phyloP scores from a whole-genome alignment of 1,140 invertebrate species.

The Nasonia longicornis region DNA sequence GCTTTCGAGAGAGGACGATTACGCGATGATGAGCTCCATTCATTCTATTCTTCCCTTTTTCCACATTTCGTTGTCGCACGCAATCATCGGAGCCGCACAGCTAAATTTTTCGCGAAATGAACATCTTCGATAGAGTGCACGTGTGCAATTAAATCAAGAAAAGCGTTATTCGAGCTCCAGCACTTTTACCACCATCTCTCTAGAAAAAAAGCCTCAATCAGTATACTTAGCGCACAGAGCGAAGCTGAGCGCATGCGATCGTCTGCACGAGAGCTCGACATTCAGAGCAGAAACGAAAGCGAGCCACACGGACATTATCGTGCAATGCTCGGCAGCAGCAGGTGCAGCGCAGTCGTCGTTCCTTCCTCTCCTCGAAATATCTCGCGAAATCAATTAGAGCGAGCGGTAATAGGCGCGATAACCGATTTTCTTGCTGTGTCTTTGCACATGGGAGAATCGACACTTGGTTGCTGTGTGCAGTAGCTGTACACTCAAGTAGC shows the following conservation, averaged over 20 bases:
- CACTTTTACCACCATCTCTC: not conserved
- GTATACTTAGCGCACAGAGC: no score
- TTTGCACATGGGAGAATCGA: slow-evolving; percentile 18
- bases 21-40: not conserved
- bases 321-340: not conserved
- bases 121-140: no score
- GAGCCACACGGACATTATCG: slow-evolving; percentile 2
- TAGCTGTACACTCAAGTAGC: not conserved
- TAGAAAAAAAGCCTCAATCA: not conserved
- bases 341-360: not conserved
- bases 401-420: not conserved
- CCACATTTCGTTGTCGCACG: no score
- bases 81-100: no score
- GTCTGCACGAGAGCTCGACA: slow-evolving; percentile 8
- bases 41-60: not conserved
- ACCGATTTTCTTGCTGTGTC: not conserved
- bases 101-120: no score
- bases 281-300: slow-evolving; percentile 14
- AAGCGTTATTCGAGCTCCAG: not conserved
- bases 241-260: not conserved
- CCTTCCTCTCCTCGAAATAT: slow-evolving; percentile 1
- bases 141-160: not conserved
- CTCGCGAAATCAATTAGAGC: slow-evolving; percentile 39
- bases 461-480: not conserved
- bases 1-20: not conserved